phyloP scores from a whole-genome alignment of 2,113 vertebrate genomes.

The Podilymbus podiceps region DNA sequence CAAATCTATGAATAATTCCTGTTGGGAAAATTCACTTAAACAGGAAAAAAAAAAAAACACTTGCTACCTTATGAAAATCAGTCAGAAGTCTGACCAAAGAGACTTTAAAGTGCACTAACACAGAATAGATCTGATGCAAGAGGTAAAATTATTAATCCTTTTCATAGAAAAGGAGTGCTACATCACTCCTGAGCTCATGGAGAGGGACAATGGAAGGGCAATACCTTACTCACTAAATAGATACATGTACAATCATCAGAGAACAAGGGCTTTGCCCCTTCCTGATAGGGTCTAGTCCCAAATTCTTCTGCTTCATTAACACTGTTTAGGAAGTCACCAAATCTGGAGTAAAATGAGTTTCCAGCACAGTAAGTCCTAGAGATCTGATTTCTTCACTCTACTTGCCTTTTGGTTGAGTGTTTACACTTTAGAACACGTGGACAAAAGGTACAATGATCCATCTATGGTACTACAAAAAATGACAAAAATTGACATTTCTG shows the following conservation, averaged over 20 bases:
- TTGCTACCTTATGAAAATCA: background rate
- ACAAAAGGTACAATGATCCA: background rate
- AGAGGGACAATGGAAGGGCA: background rate
- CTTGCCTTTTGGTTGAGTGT: background rate
- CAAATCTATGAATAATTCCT: background rate
- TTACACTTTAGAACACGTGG: background rate
- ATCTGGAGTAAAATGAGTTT: background rate
- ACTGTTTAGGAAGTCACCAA: background rate
- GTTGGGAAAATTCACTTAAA: background rate
- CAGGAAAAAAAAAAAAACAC: background rate
- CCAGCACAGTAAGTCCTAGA: background rate
- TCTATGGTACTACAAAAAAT: background rate
- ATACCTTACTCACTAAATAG: background rate
- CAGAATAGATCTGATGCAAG: background rate
- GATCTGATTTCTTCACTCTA: background rate
- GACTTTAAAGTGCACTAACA: background rate
- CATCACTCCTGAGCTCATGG: background rate
- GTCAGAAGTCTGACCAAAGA: background rate
- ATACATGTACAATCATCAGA: background rate
- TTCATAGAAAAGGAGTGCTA: background rate
- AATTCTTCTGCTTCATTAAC: background rate
- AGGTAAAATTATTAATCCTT: background rate
- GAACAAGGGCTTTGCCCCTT: background rate
- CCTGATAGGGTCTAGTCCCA: background rate
- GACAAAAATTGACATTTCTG: background rate